Evolutionary conservation across 2,888 invertebrate genomes (phyloP).

Genomic region (Lochmaea capreae): DNA sequence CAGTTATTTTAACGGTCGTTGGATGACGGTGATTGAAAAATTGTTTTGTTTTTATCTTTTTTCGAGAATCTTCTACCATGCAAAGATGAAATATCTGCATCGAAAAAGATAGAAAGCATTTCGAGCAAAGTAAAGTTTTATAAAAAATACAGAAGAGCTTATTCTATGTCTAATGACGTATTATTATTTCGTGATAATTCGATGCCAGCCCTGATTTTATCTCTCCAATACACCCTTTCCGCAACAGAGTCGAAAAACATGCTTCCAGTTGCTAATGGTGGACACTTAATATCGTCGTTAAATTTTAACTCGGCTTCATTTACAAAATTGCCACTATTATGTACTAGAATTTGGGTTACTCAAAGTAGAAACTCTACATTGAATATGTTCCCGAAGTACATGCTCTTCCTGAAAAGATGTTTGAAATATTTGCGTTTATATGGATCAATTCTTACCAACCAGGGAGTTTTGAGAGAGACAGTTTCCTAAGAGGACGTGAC

Average conservation of each 20-base stretch:
- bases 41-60: too few species aligned
- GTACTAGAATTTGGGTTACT: constrained; percentile 1
- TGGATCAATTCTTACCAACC: too few species aligned
- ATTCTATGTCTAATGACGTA: too few species aligned
- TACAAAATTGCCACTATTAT: constrained; percentile 10
- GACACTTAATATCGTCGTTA: constrained; percentile 2
- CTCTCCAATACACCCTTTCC: not conserved
- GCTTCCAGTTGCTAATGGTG: not conserved
- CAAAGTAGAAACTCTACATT: not conserved
- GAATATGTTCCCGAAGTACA: not conserved
- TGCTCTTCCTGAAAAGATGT: not conserved
- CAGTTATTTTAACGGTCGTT: too few species aligned
- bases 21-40: too few species aligned
- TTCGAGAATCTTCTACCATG: not conserved
- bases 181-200: too few species aligned
- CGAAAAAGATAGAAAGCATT: too few species aligned
- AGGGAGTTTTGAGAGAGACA: too few species aligned
- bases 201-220: not conserved
- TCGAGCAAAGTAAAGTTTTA: too few species aligned
- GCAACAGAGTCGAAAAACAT: not conserved
- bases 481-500: too few species aligned
- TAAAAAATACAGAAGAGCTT: too few species aligned
- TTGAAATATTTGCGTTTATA: not conserved
- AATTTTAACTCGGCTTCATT: constrained; percentile 9
- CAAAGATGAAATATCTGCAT: too few species aligned